Evolutionary conservation across 2,888 invertebrate genomes (phyloP).

Genomic region (Drosophila greeni): DNA sequence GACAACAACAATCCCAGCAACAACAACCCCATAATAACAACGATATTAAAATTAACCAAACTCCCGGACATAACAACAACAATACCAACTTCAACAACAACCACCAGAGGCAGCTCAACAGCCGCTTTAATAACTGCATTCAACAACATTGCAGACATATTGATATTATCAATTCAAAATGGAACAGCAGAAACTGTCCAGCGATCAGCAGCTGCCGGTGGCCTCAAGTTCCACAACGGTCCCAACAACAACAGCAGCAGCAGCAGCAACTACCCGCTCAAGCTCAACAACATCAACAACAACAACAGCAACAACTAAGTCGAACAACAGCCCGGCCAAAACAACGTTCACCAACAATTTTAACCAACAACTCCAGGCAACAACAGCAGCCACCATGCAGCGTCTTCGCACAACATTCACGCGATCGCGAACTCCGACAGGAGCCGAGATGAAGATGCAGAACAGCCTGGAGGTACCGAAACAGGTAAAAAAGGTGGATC

Average conservation of each 20-base stretch:
- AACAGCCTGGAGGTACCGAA: slow-evolving; percentile 94
- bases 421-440: slow-evolving; percentile 91
- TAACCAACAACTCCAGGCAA: slow-evolving; percentile 24
- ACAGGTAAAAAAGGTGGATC: slow-evolving; percentile 80
- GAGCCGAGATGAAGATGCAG: slow-evolving; percentile 94
- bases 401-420: slow-evolving; percentile 90
- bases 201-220: slow-evolving; percentile 19
- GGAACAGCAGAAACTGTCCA: slow-evolving; percentile 29
- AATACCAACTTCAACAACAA: slow-evolving; percentile 1
- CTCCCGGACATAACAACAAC: neutral
- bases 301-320: neutral
- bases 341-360: slow-evolving; percentile 15
- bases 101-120: neutral
- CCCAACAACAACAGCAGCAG: slow-evolving; percentile 3
- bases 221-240: slow-evolving; percentile 10
- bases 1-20: slow-evolving; percentile 7
- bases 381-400: slow-evolving; percentile 68
- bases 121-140: slow-evolving; percentile 4
- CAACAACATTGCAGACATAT: slow-evolving; percentile 1
- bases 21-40: slow-evolving; percentile 11
- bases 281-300: slow-evolving; percentile 3
- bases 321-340: slow-evolving; percentile 8
- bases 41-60: slow-evolving; percentile 8
- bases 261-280: neutral
- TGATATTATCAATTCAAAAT: neutral